Conservation (phyloP, 2,888 invertebrate genomes). For the Standfussiana lucernea region DNA sequence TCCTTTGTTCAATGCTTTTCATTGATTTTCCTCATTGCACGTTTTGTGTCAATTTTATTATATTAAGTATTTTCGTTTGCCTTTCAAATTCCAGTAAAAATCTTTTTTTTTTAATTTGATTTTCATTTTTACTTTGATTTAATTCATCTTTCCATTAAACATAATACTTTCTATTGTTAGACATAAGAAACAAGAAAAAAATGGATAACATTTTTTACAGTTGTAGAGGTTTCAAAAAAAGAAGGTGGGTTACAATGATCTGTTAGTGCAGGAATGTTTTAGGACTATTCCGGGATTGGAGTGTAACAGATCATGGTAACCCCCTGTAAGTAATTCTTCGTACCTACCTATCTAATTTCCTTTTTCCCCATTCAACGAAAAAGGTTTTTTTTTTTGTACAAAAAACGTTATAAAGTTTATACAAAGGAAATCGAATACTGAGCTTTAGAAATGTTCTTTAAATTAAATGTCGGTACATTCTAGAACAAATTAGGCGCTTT, state of each 20-base stretch:
- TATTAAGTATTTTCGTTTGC: not conserved
- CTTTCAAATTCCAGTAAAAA: not conserved
- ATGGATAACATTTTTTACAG: not conserved
- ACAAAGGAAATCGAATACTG: constrained; percentile 23
- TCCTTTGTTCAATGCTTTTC: constrained; percentile 2
- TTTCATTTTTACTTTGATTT: not conserved
- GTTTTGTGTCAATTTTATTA: not conserved
- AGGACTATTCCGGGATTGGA: no score
- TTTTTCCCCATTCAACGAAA: not conserved
- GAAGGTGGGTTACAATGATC: no score
- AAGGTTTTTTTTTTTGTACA: not conserved
- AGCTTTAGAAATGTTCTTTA: constrained; percentile 17
- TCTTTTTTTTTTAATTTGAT: not conserved
- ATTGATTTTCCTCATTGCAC: constrained; percentile 14
- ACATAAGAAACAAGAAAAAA: not conserved
- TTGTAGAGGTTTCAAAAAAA: not conserved
- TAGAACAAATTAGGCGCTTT: constrained; percentile 31
- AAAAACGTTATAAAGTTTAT: constrained; percentile 17
- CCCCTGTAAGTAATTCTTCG: not conserved
- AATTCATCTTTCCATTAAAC: not conserved
- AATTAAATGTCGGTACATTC: constrained; percentile 36
- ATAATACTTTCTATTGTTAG: not conserved
- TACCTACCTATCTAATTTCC: not conserved
- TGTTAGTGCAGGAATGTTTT: no score
- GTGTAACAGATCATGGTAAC: no score